Conservation (phyloP, 2,113 vertebrate species). For the Barbus barbus region DNA sequence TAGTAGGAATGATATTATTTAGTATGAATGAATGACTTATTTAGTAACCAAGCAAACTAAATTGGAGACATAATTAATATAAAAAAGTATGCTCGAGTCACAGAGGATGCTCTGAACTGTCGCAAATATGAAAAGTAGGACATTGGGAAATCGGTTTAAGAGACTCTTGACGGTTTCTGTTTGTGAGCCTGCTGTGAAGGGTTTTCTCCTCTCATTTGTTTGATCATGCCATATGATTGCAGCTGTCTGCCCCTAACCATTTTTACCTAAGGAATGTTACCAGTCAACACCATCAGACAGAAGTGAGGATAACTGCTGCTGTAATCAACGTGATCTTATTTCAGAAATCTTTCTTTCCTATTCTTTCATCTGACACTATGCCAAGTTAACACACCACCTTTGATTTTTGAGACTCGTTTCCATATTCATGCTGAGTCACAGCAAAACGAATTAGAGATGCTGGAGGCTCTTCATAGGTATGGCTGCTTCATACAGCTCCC, state of each 20-base stretch:
- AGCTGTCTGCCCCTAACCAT: constrained; percentile 48
- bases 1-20: constrained; percentile 62
- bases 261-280: constrained; percentile 41
- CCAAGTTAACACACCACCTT: constrained; percentile 48
- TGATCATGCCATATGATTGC: constrained; percentile 61
- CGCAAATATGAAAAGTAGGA: constrained; percentile 69
- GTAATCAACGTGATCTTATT: constrained; percentile 34
- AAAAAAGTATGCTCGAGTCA: constrained; percentile 59
- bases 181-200: constrained; percentile 52
- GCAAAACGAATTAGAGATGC: constrained; percentile 44
- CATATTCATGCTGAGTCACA: constrained; percentile 39
- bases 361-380: constrained; percentile 38
- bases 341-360: constrained; percentile 1
- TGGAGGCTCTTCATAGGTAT: constrained; percentile 48
- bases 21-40: constrained; percentile 58
- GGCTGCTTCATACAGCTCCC: constrained; percentile 1
- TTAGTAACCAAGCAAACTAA: constrained; percentile 61
- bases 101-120: constrained; percentile 67
- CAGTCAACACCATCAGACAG: constrained; percentile 10
- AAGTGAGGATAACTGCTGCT: constrained; percentile 24
- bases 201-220: constrained; percentile 59
- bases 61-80: constrained; percentile 67
- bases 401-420: constrained; percentile 38
- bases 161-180: constrained; percentile 51
- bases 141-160: constrained; percentile 64